Conservation (phyloP, 2,797 vertebrate genomes). For the Melanotaenia trifasciata region DNA sequence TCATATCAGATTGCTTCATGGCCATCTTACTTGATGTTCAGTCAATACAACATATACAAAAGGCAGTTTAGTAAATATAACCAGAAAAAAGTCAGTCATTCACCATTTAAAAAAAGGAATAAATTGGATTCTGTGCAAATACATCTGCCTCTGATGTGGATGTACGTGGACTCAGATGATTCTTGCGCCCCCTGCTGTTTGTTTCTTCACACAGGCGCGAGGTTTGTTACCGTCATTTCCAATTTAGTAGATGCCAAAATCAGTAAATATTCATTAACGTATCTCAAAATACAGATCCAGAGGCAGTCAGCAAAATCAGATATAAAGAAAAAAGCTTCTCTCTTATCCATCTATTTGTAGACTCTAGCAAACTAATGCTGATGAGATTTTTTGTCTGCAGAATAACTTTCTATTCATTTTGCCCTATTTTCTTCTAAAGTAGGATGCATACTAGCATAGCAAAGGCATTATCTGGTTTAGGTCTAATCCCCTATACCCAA, state of each 20-base stretch:
- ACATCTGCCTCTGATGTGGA: neutral
- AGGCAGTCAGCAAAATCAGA: constrained; percentile 62
- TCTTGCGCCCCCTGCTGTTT: constrained; percentile 79
- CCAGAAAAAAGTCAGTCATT: neutral
- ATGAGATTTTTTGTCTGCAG: constrained; percentile 30
- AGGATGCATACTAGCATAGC: constrained; percentile 55
- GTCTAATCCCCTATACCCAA: constrained; percentile 76
- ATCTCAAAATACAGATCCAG: constrained; percentile 56
- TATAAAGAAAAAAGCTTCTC: constrained; percentile 53
- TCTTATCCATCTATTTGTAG: constrained; percentile 60
- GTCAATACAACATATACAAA: neutral
- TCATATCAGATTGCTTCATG: neutral
- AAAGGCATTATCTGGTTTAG: constrained; percentile 72
- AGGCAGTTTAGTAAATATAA: neutral
- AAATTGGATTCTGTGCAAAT: constrained; percentile 22
- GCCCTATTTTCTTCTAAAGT: constrained; percentile 72
- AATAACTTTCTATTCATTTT: constrained; percentile 71
- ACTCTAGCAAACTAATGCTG: constrained; percentile 44
- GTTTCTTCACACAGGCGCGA: constrained; percentile 13
- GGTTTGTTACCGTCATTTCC: constrained; percentile 33
- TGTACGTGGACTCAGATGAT: constrained; percentile 49
- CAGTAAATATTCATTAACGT: constrained; percentile 66
- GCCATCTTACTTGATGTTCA: neutral
- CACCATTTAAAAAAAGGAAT: neutral
- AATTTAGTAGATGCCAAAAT: constrained; percentile 53